phyloP scores from a whole-genome alignment of 2,888 invertebrate species.

The Ephialtes manifestator region DNA sequence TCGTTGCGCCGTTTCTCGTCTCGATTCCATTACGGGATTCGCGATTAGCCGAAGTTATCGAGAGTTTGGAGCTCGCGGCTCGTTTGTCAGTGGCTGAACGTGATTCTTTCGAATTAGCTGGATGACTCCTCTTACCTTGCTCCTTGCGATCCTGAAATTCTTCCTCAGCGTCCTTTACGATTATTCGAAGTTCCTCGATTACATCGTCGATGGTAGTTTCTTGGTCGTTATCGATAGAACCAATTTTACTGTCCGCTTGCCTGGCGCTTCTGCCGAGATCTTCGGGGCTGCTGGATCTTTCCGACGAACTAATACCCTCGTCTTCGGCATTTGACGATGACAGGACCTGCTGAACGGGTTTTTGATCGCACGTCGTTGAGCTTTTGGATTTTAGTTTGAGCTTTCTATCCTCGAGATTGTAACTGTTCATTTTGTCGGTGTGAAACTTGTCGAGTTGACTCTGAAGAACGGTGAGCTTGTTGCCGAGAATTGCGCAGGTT shows the following conservation, averaged over 20 bases:
- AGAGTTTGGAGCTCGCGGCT: slow-evolving; percentile 29
- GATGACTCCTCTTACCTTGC: slow-evolving; percentile 74
- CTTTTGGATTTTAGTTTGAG: slow-evolving; percentile 87
- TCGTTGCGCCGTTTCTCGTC: slow-evolving; percentile 9
- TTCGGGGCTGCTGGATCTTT: slow-evolving; percentile 92
- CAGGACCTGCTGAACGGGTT: slow-evolving; percentile 58
- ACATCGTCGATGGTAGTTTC: slow-evolving; percentile 95
- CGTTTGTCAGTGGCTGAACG: background rate
- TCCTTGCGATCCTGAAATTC: slow-evolving; percentile 85
- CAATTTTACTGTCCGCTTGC: slow-evolving; percentile 62
- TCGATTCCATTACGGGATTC: slow-evolving; percentile 14
- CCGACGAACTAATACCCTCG: slow-evolving; percentile 95
- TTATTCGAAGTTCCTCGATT: slow-evolving; percentile 94
- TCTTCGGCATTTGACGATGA: slow-evolving; percentile 93
- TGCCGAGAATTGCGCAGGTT: slow-evolving; percentile 82
- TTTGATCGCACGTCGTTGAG: slow-evolving; percentile 81
- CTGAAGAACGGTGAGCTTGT: slow-evolving; percentile 81
- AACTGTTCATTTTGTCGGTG: slow-evolving; percentile 79
- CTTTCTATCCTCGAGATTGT: slow-evolving; percentile 73
- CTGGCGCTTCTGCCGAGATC: slow-evolving; percentile 82
- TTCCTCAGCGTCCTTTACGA: slow-evolving; percentile 94
- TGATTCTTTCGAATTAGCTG: background rate
- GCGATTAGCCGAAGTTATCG: slow-evolving; percentile 36
- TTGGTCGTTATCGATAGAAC: slow-evolving; percentile 89
- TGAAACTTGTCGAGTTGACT: slow-evolving; percentile 80